Base-by-base conservation (phyloP, 2,113 vertebrate genomes). In the Mohoua ochrocephala region DNA sequence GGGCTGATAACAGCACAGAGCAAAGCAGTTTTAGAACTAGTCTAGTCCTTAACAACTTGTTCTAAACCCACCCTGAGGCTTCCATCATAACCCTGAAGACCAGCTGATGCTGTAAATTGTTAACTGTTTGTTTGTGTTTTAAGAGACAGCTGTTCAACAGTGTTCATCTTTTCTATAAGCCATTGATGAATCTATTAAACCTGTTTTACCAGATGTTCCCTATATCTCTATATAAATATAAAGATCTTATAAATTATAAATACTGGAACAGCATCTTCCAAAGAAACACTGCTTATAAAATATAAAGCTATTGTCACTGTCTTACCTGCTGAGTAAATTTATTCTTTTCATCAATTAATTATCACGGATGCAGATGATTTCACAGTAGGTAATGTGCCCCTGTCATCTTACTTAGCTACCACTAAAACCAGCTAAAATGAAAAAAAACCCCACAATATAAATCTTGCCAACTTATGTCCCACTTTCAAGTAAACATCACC, bases 261-360 rank as follows among this genome's bases (percentile, higher is more conserved):
- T 87, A 84, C 50, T 73, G 30, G 30, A 93, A 64, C 54, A 87
- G 53, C 37, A 53, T 76, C n/a, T 89, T 96, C 78, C 53, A 42
- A 79, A 69, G 70, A 91, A 95, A 45, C 35, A 22, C 26, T 85
- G 84, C 49, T 73, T 91, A 84, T 71, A 83, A 96, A 89, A 91
- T 59, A 73, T 53, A 73, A 45, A 83, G 78, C 45, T 89, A 54
- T 91, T 87, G 74, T 91, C 78, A 83, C 50, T 61, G 74, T 68
- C 27, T 3, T 82, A 85, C 49, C 49, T 85, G 59, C 93, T 89
- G 78, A 84, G 57, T 60, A 68, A 91, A 92, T 84, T 22, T 92
- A 94, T 95, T 93, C 65, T 87, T 90, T 95, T 91, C 73, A 91
- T 89, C 77, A 89, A 63, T 92, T 89, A 93, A 91, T 94, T 93